A percentile compares a stretch with the other conserved stretches of the same genome.
Conservation (phyloP, 2,113 vertebrate genomes). For the Notiomystis cincta region DNA sequence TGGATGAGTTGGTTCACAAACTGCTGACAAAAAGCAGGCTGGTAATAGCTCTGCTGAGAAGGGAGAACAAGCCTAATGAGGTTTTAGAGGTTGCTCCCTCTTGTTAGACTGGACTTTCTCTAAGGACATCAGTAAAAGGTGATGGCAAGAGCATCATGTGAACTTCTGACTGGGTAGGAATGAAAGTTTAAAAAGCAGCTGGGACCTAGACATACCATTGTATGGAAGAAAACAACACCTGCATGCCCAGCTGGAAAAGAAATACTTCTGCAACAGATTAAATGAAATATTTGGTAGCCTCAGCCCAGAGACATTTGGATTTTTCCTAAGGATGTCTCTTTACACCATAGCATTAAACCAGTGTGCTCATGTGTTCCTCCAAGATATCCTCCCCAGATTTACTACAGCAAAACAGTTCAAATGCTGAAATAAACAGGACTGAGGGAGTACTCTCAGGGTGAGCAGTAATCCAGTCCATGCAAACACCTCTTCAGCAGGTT, state of each 20-base stretch:
- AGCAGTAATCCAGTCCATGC: background rate
- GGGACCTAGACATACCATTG: background rate
- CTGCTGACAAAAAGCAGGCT: slow-evolving; percentile 55
- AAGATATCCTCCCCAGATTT: background rate
- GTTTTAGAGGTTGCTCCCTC: background rate
- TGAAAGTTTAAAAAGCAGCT: background rate
- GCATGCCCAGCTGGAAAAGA: background rate
- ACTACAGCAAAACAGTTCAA: background rate
- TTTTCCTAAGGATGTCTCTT: background rate
- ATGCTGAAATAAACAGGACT: background rate
- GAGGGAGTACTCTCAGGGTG: background rate
- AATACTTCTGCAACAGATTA: background rate
- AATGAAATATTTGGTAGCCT: background rate
- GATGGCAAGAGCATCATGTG: background rate
- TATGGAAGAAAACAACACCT: background rate
- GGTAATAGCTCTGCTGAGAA: slow-evolving; percentile 29
- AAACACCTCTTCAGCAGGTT: background rate
- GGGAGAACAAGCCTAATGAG: background rate
- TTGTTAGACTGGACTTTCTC: slow-evolving; percentile 8
- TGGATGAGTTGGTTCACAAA: slow-evolving; percentile 40
- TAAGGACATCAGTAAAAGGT: background rate
- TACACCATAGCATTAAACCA: background rate
- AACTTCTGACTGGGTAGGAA: background rate
- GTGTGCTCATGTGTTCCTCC: background rate
- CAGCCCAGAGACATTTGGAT: background rate